Evolutionary conservation across 2,888 invertebrate genomes (phyloP), one percentile per base, ranked within the genome.

Genomic region (Macaria notata): DNA sequence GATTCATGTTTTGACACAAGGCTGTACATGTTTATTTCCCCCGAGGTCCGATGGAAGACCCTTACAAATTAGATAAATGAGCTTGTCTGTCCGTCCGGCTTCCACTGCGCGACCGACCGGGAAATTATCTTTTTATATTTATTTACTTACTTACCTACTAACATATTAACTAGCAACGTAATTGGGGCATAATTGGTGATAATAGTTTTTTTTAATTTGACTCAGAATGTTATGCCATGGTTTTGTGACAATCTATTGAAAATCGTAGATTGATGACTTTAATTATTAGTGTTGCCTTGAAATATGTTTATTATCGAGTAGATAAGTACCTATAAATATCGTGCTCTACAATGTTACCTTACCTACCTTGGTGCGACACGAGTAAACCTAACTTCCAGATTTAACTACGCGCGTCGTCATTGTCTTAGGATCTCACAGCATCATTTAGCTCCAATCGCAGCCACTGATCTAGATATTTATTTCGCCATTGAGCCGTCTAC

Each of bases 401-500:
- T 19, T 36, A 6, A 6, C 33, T 8, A 43, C 38, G 56, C 38
- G 47, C 43, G 43, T 50, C 46, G 47, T 46, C 39, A 50, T 51
- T 55, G 50, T 54, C 54, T 54, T 46, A 36, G 3, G n/a, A 50
- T 45, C 39, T 36, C 30, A 39, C 49, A 47, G 39, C 59, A 54
- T 51, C 29, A 56, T 51, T 53, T 31, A 47, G 57, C 42, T 38
- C 43, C 62, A 53, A 62, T 62, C 60, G 61, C 50, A 56, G 55
- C 33, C 60, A 62, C 60, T 58, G 53, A 57, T 72, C 66, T 69
- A 67, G 66, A 66, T 70, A 62, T 63, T 66, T 64, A 56, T 59
- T 70, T 70, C 64, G 66, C 63, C 69, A 75, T 78, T 76, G 73
- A 72, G 50, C 62, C 69, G 70, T 74, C 72, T 65, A 57, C 60